Evolutionary conservation across 2,797 vertebrate genomes (phyloP).

Genomic region (Pipistrellus kuhlii): DNA sequence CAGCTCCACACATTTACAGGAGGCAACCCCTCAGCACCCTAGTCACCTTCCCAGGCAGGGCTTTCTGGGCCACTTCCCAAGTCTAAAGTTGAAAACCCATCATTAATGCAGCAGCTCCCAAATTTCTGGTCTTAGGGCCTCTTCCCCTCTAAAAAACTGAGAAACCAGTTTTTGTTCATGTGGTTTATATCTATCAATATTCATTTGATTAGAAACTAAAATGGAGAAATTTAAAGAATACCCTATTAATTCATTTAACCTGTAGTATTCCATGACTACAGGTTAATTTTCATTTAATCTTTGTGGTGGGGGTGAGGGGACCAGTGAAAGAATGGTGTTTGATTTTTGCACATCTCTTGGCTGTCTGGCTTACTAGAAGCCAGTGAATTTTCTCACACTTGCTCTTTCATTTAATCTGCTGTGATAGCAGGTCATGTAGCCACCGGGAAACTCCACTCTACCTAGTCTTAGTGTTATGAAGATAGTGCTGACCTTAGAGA

Average conservation of each 20-base stretch:
- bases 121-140: background rate
- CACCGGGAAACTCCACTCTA: background rate
- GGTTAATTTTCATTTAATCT: background rate
- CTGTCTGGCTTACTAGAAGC: background rate
- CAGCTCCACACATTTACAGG: background rate
- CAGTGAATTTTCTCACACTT: background rate
- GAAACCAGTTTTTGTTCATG: background rate
- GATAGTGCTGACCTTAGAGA: background rate
- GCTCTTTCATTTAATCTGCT: background rate
- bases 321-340: background rate
- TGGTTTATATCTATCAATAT: background rate
- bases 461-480: background rate
- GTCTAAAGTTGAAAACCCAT: background rate
- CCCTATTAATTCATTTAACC: background rate
- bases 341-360: background rate
- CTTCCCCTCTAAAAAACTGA: background rate
- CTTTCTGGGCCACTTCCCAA: background rate
- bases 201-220: constrained; percentile 11
- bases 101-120: background rate
- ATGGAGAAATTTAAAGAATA: background rate
- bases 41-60: background rate
- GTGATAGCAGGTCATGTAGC: fast-evolving
- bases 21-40: background rate
- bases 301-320: background rate
- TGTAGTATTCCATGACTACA: background rate